Evolutionary conservation across 2,113 vertebrate genomes (phyloP).

Genomic region (Daboia siamensis): DNA sequence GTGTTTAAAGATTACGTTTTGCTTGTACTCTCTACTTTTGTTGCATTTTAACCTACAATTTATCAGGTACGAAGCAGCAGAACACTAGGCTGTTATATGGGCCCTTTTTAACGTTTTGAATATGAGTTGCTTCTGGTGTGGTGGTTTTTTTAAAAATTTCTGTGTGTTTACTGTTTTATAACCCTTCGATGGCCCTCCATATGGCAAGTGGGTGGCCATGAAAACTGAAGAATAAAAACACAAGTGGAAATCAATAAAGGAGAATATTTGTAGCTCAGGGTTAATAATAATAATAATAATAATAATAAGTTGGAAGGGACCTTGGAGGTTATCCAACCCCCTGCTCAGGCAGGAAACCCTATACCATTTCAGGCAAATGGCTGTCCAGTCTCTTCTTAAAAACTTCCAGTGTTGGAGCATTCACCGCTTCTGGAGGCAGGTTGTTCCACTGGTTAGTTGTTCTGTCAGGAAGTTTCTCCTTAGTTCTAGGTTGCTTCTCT

Average conservation of each 20-base stretch:
- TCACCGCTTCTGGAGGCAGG: no score
- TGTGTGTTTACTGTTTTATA: neutral
- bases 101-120: neutral
- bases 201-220: neutral
- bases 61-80: neutral
- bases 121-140: neutral
- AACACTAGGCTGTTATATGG: neutral
- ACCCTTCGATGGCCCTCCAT: neutral
- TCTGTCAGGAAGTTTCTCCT: no score
- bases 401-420: no score
- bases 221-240: neutral
- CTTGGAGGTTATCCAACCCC: no score
- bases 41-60: neutral
- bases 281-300: no score
- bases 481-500: no score
- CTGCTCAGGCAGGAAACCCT: no score
- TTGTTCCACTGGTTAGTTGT: no score
- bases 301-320: no score
- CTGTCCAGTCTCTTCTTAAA: no score
- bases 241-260: neutral
- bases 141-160: neutral
- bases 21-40: neutral
- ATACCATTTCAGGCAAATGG: no score
- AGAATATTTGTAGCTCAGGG: neutral
- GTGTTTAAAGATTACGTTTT: neutral